Base-by-base conservation (phyloP, 1,140 invertebrate genomes). In the Drosophila subpulchrella region DNA sequence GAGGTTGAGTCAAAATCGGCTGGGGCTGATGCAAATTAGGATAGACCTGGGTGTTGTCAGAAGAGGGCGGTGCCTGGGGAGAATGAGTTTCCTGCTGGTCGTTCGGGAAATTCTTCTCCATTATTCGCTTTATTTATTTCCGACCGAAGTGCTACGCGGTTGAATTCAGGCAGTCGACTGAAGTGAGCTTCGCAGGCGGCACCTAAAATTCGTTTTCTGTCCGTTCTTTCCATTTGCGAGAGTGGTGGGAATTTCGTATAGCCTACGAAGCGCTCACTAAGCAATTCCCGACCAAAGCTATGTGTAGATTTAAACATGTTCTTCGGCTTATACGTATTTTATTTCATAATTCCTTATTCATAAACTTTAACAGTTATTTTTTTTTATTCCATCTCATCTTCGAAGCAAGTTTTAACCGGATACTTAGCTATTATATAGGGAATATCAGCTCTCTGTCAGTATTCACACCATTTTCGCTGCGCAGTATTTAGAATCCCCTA, bases 81-180 rank as follows among this genome's bases (percentile, higher is more conserved):
- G 27, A 0, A 13, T 5, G 11, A 17, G 13, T 17, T 17, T 60
- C 15, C 24, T 41, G 32, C 11, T 13, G 17, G 1, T 32, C 10
- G 32, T 66, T 39, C 6, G 12, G 1, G 11, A 32, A 20, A 8
- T 67, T 38, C 39, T 65, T 65, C 62, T 66, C 42, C 62, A 65
- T 78, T 46, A 12, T 59, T 54, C 1, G 13, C 5, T 4, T 12
- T 51, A 17, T 6, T 51, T 17, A 8, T 3, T 47, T 61, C 44
- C 63, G 63, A 46, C 8, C 13, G 30, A 51, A 13, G 65, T 67
- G 61, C 46, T 24, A 27, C 30, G 30, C 65, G 61, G 17, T 67
- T 27, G 46, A 32, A 17, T 38, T 53, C 30, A 17, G 36, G 6
- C 17, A 13, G 15, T 27, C 36, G 34, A 67, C 65, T 67, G 20